Percentiles rank a stretch among this genome's conserved stretches.
phyloP scores from a whole-genome alignment of 2,797 vertebrate genomes.

The Mormyrus hasselquistii region DNA sequence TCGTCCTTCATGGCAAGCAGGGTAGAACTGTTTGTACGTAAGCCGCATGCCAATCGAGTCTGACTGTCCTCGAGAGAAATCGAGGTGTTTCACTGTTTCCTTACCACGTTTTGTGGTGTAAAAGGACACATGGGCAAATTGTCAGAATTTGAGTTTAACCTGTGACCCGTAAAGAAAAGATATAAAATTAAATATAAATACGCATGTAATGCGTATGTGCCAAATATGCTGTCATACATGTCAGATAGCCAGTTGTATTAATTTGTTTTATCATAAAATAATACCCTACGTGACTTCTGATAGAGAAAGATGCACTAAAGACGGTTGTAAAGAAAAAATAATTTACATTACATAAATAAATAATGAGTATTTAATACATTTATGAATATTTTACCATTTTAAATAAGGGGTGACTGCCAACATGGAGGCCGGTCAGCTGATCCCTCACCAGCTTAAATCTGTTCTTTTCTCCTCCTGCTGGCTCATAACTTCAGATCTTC shows the following conservation, averaged over 20 bases:
- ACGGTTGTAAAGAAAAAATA: background rate
- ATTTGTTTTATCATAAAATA: background rate
- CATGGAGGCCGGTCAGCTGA: background rate
- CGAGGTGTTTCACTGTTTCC: background rate
- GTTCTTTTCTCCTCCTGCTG: slow-evolving; percentile 35
- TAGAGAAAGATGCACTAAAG: background rate
- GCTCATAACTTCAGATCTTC: slow-evolving; percentile 9
- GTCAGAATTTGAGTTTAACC: background rate
- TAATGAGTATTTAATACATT: background rate
- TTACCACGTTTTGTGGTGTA: background rate
- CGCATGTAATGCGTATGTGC: background rate
- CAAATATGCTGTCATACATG: too few relatives aligned
- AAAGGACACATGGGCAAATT: background rate
- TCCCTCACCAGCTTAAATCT: slow-evolving; percentile 23
- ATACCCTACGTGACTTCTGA: background rate
- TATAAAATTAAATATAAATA: background rate
- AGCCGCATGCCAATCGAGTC: background rate
- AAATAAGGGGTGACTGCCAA: background rate
- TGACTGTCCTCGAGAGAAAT: background rate
- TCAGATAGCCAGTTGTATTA: background rate
- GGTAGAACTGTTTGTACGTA: background rate
- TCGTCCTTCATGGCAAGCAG: background rate
- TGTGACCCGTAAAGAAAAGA: background rate
- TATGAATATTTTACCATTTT: background rate
- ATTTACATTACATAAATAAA: background rate